phyloP scores from a whole-genome alignment of 2,113 vertebrate genomes.

The Canis aureus region DNA sequence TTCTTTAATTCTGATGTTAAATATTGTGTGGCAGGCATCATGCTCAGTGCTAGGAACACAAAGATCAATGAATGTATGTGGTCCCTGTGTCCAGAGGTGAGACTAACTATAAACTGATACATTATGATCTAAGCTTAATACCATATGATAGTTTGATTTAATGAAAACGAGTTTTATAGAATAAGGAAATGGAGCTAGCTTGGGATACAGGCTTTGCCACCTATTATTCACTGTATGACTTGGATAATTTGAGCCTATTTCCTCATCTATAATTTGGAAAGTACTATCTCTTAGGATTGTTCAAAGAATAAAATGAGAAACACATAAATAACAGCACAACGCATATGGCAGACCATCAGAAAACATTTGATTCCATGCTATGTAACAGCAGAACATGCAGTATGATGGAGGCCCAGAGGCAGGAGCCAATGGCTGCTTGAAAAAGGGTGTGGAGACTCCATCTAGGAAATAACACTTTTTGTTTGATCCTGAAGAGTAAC shows the following conservation, averaged over 20 bases:
- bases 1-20: not conserved
- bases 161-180: not conserved
- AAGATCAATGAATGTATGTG: not conserved
- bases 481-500: not conserved
- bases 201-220: not conserved
- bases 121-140: not conserved
- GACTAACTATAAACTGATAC: not conserved
- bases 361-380: not conserved
- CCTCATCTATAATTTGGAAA: not conserved
- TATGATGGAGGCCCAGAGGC: not conserved
- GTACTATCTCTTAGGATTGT: not conserved
- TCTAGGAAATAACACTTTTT: not conserved
- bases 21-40: not conserved
- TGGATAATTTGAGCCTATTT: not conserved
- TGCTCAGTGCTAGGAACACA: not conserved
- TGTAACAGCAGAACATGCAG: not conserved
- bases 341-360: not conserved
- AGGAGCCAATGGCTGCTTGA: not conserved
- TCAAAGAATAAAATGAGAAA: not conserved
- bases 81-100: not conserved
- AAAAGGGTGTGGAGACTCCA: not conserved
- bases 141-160: not conserved
- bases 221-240: not conserved
- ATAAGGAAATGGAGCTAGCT: not conserved
- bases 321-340: not conserved